phyloP scores from a whole-genome alignment of 2,888 invertebrate genomes.

The Elaeidobius kamerunicus region DNA sequence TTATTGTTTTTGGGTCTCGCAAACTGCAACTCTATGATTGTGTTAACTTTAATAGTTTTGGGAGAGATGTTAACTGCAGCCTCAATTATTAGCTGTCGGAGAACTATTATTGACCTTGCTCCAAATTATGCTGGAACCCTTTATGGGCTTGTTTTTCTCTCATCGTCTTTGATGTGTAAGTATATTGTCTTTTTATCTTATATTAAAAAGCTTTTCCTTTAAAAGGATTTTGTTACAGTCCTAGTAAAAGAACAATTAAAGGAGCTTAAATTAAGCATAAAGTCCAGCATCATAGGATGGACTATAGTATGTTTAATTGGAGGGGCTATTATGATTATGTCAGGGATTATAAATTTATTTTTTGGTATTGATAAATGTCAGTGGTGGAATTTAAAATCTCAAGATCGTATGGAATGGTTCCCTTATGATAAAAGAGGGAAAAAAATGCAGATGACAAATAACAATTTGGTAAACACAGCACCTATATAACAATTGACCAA shows the following conservation, averaged over 20 bases:
- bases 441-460: too few relatives aligned
- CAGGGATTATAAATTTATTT: slow-evolving; percentile 14
- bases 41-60: not conserved
- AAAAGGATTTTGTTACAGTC: too few relatives aligned
- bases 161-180: not conserved
- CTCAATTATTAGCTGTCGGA: not conserved
- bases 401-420: too few relatives aligned
- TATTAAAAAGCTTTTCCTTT: too few relatives aligned
- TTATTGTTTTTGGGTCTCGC: slow-evolving; percentile 3
- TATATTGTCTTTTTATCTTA: too few relatives aligned
- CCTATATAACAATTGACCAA: too few relatives aligned
- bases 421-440: too few relatives aligned
- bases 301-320: slow-evolving; percentile 11
- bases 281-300: slow-evolving; percentile 13
- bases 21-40: not conserved
- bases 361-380: slow-evolving; percentile 6
- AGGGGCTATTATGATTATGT: slow-evolving; percentile 8
- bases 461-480: too few relatives aligned
- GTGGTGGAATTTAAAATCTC: slow-evolving; percentile 13
- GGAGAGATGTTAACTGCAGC: not conserved
- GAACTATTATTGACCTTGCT: slow-evolving; percentile 14
- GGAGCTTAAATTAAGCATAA: too few relatives aligned
- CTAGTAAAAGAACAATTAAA: too few relatives aligned
- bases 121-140: slow-evolving; percentile 17
- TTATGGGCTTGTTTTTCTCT: slow-evolving; percentile 4